phyloP scores from a whole-genome alignment of 1,140 invertebrate genomes.

The Hypothenemus hampei region DNA sequence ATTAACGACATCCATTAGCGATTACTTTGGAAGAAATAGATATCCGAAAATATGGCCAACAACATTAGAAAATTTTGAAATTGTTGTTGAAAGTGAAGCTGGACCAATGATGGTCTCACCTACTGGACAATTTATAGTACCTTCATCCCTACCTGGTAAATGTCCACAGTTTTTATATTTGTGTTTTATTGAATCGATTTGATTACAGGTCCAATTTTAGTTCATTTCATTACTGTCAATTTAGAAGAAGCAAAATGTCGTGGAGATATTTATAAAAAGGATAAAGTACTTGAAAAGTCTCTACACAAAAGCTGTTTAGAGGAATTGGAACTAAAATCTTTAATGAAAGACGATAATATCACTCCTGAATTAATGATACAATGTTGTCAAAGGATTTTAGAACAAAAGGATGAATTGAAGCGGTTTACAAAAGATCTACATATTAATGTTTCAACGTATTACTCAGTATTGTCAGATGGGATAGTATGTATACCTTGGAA shows the following conservation, averaged over 20 bases:
- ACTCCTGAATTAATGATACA: constrained; percentile 84
- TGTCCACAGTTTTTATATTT: too few species aligned
- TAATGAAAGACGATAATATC: constrained; percentile 86
- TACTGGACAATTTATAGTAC: constrained; percentile 87
- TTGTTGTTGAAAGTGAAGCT: constrained; percentile 89
- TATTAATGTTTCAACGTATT: constrained; percentile 83
- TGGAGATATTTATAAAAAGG: constrained; percentile 68
- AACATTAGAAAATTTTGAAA: constrained; percentile 66
- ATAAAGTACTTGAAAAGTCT: constrained; percentile 71
- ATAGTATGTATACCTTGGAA: constrained; percentile 91
- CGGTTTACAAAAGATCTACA: constrained; percentile 51
- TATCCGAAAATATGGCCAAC: constrained; percentile 70
- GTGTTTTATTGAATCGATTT: not conserved
- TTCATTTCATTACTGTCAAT: constrained; percentile 77
- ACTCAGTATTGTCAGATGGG: constrained; percentile 85
- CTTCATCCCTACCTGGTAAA: constrained; percentile 77
- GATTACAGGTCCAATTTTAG: constrained; percentile 31
- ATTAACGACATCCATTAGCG: constrained; percentile 75
- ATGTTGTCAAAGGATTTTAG: constrained; percentile 68
- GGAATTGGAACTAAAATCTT: constrained; percentile 60
- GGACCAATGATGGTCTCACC: constrained; percentile 90
- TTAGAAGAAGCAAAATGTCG: constrained; percentile 66
- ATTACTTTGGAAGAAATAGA: constrained; percentile 61
- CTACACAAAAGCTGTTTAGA: constrained; percentile 61
- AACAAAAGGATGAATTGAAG: constrained; percentile 45